Base-by-base conservation (phyloP, 2,888 invertebrate species). In the Cosmopolites sordidus region DNA sequence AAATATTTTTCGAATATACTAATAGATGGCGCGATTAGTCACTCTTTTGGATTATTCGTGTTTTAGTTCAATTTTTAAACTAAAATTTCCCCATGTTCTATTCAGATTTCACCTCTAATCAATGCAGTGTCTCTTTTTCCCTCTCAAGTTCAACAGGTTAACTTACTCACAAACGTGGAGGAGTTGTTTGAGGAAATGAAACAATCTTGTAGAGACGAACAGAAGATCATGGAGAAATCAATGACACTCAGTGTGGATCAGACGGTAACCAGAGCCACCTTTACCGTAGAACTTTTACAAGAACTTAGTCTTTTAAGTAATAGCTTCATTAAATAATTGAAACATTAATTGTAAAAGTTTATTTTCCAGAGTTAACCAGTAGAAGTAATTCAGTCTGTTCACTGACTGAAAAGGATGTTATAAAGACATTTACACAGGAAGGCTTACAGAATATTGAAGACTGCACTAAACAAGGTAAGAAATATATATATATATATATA, bases 221-320 rank as follows among this genome's bases (percentile, higher is more conserved):
- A 60, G 5, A 60, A 56, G 18, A 56, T 60, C 14, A 71, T 69
- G 38, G 64, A 68, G 46, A 58, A 59, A 43, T 60, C 68, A 1
- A 62, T 69, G 14, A 59, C 59, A 11, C 30, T 54, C 12, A 22
- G 4, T 3, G 22, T 22, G 22, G 22, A 22, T 22, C 22, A 22
- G 22, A 22, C 22, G 4, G 3, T 22, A 8, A 5, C 22, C 22
- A 22, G 22, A 22, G 22, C 22, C 22, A 22, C 3, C 3, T 22
- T 5, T 22, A 22, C 22, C 4, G 8, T 22, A 3, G 22, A 5
- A 5, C 22, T 22, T 8, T 8, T 22, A 22, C 22, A 22, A 58
- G 67, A 71, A 53, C 57, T 68, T 12, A 62, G 62, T n/a, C 47
- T 66, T 39, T 53, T 63, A 44, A 69, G 72, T 72, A 67, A 68